phyloP scores from a whole-genome alignment of 2,113 vertebrate genomes.

The Pungitius pungitius region DNA sequence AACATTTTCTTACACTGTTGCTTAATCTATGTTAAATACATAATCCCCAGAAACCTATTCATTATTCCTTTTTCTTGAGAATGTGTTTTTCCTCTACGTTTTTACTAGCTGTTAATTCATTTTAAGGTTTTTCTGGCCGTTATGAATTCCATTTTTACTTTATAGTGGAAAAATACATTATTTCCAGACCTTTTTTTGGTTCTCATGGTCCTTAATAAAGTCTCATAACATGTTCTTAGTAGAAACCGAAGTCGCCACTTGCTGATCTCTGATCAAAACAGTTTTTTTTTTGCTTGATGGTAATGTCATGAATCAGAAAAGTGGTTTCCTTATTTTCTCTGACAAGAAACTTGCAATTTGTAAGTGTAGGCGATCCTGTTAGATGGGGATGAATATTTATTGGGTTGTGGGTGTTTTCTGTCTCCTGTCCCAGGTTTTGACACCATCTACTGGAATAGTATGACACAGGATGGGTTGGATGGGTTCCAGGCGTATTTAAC shows the following conservation, averaged over 20 bases:
- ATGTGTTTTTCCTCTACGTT: neutral
- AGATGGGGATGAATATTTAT: neutral
- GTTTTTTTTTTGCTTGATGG: neutral
- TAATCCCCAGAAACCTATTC: neutral
- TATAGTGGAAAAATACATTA: slow-evolving; percentile 2
- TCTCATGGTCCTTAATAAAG: slow-evolving; percentile 10
- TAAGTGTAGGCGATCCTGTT: neutral
- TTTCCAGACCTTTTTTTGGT: neutral
- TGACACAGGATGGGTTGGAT: neutral
- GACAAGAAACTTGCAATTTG: neutral
- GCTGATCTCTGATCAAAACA: slow-evolving; percentile 30
- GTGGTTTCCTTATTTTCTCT: slow-evolving; percentile 3
- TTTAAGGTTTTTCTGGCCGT: too few species aligned
- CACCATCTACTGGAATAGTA: slow-evolving; percentile 16
- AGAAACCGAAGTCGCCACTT: slow-evolving; percentile 20
- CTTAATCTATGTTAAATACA: neutral
- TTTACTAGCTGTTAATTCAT: neutral
- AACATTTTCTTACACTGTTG: neutral
- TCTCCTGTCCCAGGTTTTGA: neutral
- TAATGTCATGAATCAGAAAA: slow-evolving; percentile 2
- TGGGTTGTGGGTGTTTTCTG: slow-evolving; percentile 27
- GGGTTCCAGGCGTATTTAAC: neutral
- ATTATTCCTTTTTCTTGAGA: neutral
- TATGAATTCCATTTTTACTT: too few species aligned
- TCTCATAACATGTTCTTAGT: slow-evolving; percentile 6